phyloP scores from a whole-genome alignment of 2,888 invertebrate genomes.

The Machimus rusticus region DNA sequence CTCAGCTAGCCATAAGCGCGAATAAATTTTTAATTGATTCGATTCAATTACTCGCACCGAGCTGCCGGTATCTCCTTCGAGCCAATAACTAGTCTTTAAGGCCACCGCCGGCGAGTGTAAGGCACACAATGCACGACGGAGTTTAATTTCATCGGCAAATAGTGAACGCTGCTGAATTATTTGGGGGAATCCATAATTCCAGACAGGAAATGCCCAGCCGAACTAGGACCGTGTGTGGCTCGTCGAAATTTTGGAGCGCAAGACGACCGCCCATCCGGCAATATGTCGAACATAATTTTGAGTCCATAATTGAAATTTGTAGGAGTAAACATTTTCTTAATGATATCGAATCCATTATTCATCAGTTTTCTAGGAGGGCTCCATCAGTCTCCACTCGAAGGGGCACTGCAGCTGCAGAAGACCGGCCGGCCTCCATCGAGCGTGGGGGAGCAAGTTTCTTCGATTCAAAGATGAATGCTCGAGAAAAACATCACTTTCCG shows the following conservation, averaged over 20 bases:
- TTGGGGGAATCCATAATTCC: slow-evolving; percentile 35
- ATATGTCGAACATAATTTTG: slow-evolving; percentile 45
- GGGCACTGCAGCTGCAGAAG: slow-evolving; percentile 35
- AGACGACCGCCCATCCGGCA: neutral
- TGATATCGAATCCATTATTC: slow-evolving; percentile 54
- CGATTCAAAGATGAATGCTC: slow-evolving; percentile 27
- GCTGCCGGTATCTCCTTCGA: neutral
- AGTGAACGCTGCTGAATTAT: slow-evolving; percentile 44
- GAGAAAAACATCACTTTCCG: neutral
- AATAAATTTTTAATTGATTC: slow-evolving; percentile 54
- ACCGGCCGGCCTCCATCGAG: neutral
- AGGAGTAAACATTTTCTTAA: slow-evolving; percentile 52
- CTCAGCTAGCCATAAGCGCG: neutral
- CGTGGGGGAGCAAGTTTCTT: slow-evolving; percentile 2
- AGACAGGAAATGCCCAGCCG: neutral
- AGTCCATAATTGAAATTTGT: slow-evolving; percentile 44
- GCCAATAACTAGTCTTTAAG: slow-evolving; percentile 12
- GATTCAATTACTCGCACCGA: slow-evolving; percentile 1
- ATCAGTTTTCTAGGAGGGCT: slow-evolving; percentile 50
- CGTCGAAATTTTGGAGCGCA: neutral
- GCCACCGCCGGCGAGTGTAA: slow-evolving; percentile 23
- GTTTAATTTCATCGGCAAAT: slow-evolving; percentile 47
- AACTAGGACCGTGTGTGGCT: neutral
- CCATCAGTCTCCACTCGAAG: slow-evolving; percentile 27
- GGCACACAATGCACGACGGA: slow-evolving; percentile 31